Evolutionary conservation across 2,113 vertebrate genomes (phyloP).

Genomic region (Pavo muticus): DNA sequence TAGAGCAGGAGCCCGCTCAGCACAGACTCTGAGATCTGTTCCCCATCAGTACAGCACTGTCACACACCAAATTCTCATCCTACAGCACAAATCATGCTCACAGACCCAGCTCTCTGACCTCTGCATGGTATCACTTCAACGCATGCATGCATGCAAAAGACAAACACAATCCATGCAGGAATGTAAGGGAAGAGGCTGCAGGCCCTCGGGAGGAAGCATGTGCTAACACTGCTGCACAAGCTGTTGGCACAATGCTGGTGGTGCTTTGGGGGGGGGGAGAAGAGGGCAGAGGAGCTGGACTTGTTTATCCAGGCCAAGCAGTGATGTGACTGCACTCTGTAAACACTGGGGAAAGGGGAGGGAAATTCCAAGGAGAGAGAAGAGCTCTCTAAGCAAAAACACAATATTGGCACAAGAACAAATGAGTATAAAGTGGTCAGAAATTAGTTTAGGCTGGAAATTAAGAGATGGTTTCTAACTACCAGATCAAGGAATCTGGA

Average conservation of each 20-base stretch:
- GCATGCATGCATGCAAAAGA: neutral
- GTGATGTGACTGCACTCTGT: neutral
- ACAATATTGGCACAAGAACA: slow-evolving; percentile 65
- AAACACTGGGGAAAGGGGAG: slow-evolving; percentile 40
- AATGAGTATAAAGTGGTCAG: slow-evolving; percentile 52
- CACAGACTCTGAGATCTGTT: neutral
- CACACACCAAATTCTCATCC: neutral
- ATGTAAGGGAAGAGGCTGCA: neutral
- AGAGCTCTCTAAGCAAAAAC: slow-evolving; percentile 53
- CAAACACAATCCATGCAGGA: neutral
- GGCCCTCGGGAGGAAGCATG: neutral
- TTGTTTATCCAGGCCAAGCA: neutral
- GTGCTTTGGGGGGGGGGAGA: neutral
- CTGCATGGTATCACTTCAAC: neutral
- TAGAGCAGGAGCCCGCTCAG: neutral
- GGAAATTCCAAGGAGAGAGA: slow-evolving; percentile 42
- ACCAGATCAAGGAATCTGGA: slow-evolving; percentile 50
- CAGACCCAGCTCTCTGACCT: neutral
- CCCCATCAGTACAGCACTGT: neutral
- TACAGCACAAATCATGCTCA: neutral
- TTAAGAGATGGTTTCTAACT: slow-evolving; percentile 23
- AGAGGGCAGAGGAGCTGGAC: neutral
- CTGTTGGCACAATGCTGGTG: neutral
- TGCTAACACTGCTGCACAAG: neutral
- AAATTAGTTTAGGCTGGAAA: slow-evolving; percentile 66